These are phyloP conservation scores for Alloscopus bannaensis DNA, from an alignment of 2,888 invertebrate species.

Conservation along the genomic window DNA sequence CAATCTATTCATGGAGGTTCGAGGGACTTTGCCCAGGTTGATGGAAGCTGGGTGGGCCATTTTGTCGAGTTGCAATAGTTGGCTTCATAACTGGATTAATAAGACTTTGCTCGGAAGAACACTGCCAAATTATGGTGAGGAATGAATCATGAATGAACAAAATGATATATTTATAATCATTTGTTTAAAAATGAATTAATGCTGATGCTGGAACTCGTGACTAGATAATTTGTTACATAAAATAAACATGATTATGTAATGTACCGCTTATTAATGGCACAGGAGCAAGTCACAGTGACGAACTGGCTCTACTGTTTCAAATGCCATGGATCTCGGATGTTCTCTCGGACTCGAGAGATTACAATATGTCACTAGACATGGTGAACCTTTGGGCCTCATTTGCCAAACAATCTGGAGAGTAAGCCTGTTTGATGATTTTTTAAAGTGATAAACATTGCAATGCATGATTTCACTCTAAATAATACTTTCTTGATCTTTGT, in stretches of 20 bases:
- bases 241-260: background rate
- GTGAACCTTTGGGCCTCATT: slow-evolving; percentile 67
- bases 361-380: slow-evolving; percentile 65
- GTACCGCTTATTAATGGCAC: background rate
- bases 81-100: slow-evolving; percentile 65
- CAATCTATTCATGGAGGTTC: slow-evolving; percentile 64
- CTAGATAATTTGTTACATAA: too few species aligned
- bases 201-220: too few species aligned
- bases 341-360: slow-evolving; percentile 60
- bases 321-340: slow-evolving; percentile 67
- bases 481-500: background rate
- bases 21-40: slow-evolving; percentile 58
- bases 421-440: too few species aligned
- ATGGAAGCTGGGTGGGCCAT: slow-evolving; percentile 68
- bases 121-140: slow-evolving; percentile 66
- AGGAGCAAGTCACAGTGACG: slow-evolving; percentile 67
- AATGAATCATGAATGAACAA: too few species aligned
- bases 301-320: slow-evolving; percentile 65
- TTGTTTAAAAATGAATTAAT: too few species aligned
- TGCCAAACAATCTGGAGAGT: slow-evolving; percentile 52
- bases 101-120: slow-evolving; percentile 54
- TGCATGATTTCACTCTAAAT: too few species aligned
- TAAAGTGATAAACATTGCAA: too few species aligned
- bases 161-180: too few species aligned
- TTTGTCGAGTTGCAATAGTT: slow-evolving; percentile 56